These are phyloP conservation scores for Pithys albifrons DNA, from an alignment of 2,113 vertebrate species.

Conservation along the genomic window DNA sequence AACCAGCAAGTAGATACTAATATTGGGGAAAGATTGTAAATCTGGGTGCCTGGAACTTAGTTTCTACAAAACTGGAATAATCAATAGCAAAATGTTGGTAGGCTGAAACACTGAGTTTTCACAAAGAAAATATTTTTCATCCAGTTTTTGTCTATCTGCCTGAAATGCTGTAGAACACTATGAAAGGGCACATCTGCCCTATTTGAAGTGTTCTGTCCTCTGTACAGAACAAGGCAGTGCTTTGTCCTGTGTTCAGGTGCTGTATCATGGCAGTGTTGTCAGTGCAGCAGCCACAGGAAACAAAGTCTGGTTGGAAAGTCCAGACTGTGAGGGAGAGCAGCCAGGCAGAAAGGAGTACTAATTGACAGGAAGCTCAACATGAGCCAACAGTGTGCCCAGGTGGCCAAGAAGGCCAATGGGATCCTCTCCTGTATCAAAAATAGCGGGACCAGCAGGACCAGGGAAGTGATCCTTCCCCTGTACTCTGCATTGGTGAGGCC, in stretches of 20 bases:
- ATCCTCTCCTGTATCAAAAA: too few relatives aligned
- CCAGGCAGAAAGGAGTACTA: too few relatives aligned
- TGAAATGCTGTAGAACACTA: background rate
- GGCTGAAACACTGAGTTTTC: background rate
- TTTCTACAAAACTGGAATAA: background rate
- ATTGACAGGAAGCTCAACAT: too few relatives aligned
- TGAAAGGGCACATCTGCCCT: background rate
- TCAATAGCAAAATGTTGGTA: background rate
- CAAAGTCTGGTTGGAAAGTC: background rate
- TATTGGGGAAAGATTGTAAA: background rate
- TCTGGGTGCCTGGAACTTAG: background rate
- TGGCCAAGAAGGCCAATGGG: too few relatives aligned
- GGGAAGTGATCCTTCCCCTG: too few relatives aligned
- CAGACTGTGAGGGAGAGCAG: background rate
- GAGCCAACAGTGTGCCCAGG: too few relatives aligned
- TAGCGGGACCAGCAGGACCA: too few relatives aligned
- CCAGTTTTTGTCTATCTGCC: background rate
- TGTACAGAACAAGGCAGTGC: background rate
- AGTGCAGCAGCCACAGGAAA: background rate
- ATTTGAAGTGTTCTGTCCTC: accelerated
- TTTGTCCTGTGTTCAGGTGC: background rate
- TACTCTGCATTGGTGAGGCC: too few relatives aligned
- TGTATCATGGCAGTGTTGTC: accelerated
- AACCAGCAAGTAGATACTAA: background rate
- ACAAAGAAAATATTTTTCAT: background rate